Percentiles rank a stretch among this genome's conserved stretches.
phyloP scores from a whole-genome alignment of 2,888 invertebrate species.

The Aspidiotus rigidus region DNA sequence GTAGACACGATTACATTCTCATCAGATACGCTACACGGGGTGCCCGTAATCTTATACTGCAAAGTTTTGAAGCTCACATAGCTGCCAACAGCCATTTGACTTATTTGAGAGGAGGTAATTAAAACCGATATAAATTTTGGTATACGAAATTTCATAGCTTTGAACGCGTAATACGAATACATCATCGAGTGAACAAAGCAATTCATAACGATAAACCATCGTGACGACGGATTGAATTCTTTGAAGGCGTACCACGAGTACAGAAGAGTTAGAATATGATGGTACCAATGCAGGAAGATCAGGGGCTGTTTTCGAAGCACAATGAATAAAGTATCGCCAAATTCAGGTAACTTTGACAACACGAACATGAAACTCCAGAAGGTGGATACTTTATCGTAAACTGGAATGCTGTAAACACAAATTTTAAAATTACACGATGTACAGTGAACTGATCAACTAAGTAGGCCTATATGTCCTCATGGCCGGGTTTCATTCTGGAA shows the following conservation, averaged over 20 bases:
- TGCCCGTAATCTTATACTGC: slow-evolving; percentile 55
- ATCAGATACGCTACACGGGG: slow-evolving; percentile 72
- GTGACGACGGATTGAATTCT: slow-evolving; percentile 77
- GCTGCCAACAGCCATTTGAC: slow-evolving; percentile 90
- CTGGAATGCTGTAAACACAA: slow-evolving; percentile 64
- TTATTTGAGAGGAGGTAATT: slow-evolving; percentile 82
- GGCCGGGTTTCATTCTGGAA: too few relatives aligned
- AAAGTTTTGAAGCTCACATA: slow-evolving; percentile 81
- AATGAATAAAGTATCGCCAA: slow-evolving; percentile 91
- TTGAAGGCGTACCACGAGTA: slow-evolving; percentile 90
- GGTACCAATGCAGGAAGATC: slow-evolving; percentile 94
- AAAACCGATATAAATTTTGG: slow-evolving; percentile 78
- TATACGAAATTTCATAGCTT: slow-evolving; percentile 73
- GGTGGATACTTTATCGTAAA: slow-evolving; percentile 82
- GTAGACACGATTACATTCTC: slow-evolving; percentile 77
- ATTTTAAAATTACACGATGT: too few relatives aligned
- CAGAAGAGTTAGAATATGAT: slow-evolving; percentile 87
- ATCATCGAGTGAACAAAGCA: slow-evolving; percentile 83
- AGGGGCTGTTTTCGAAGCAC: slow-evolving; percentile 85
- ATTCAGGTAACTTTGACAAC: slow-evolving; percentile 88
- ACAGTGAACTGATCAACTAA: too few relatives aligned
- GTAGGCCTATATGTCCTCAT: too few relatives aligned
- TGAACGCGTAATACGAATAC: slow-evolving; percentile 83
- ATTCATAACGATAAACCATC: slow-evolving; percentile 93
- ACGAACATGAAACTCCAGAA: slow-evolving; percentile 98